A percentile compares a stretch with the other conserved stretches of the same genome.
Conservation (phyloP, 2,797 vertebrate genomes). For the Aldrovandia affinis region DNA sequence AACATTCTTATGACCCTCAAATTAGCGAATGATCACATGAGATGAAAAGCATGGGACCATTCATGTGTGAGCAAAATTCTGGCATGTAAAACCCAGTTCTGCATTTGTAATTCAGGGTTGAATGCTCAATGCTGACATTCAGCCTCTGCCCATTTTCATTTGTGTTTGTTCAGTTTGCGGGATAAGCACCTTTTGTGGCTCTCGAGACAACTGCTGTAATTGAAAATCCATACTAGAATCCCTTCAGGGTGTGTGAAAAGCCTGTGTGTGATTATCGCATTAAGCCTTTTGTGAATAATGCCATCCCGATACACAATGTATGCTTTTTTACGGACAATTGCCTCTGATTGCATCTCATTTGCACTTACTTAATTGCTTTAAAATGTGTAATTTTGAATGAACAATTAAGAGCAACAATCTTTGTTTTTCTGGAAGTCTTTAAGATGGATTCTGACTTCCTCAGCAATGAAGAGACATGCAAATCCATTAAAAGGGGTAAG, state of each 20-base stretch:
- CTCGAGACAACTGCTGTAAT: constrained; percentile 2
- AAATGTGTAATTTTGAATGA: constrained; percentile 39
- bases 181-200: constrained; percentile 13
- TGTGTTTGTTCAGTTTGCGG: neutral
- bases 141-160: neutral
- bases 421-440: constrained; percentile 85
- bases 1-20: neutral
- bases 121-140: neutral
- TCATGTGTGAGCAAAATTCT: neutral
- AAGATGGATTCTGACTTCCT: constrained; percentile 93
- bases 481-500: constrained; percentile 88
- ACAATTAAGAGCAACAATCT: constrained; percentile 39
- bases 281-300: constrained; percentile 43
- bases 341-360: constrained; percentile 45
- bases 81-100: neutral
- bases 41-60: neutral
- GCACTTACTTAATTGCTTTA: constrained; percentile 41
- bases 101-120: neutral
- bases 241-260: constrained; percentile 13
- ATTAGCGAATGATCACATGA: neutral
- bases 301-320: constrained; percentile 37
- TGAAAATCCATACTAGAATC: constrained; percentile 8
- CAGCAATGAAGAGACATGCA: constrained; percentile 96
- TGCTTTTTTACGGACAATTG: constrained; percentile 48
- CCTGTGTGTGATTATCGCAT: constrained; percentile 22